phyloP scores from a whole-genome alignment of 2,113 vertebrate genomes.

The Myrmecobius fasciatus region DNA sequence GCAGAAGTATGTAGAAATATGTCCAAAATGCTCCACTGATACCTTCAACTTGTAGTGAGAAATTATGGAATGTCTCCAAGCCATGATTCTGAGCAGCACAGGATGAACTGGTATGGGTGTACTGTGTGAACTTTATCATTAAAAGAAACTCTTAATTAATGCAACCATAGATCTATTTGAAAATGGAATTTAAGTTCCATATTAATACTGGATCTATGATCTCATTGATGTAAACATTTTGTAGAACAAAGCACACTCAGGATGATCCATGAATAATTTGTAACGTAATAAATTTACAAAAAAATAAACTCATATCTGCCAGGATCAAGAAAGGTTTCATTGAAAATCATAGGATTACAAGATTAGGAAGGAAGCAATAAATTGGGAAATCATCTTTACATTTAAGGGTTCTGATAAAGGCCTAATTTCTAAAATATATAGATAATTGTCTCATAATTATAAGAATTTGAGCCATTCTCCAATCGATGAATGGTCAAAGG shows the following conservation, averaged over 20 bases:
- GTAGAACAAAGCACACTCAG: not conserved
- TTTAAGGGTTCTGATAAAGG: no score
- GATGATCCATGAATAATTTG: not conserved
- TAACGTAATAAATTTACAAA: not conserved
- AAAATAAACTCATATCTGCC: not conserved
- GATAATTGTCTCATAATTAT: no score
- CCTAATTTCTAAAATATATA: no score
- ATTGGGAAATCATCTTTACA: no score
- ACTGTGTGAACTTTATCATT: not conserved
- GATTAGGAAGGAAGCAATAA: no score
- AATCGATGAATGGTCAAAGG: no score
- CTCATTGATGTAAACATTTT: not conserved
- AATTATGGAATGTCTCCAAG: not conserved
- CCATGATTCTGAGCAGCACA: not conserved
- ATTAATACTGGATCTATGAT: not conserved
- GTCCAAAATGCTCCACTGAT: not conserved
- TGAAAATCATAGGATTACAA: not conserved
- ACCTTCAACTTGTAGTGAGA: not conserved
- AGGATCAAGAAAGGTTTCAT: not conserved
- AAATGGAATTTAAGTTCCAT: not conserved
- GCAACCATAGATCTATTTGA: not conserved
- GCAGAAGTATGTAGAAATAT: not conserved
- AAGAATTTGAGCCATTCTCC: no score
- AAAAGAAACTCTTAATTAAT: not conserved
- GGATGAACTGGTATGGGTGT: not conserved